A percentile compares a stretch with the other conserved stretches of the same genome.
phyloP scores from a whole-genome alignment of 1,140 invertebrate genomes.

The Zophobas morio region DNA sequence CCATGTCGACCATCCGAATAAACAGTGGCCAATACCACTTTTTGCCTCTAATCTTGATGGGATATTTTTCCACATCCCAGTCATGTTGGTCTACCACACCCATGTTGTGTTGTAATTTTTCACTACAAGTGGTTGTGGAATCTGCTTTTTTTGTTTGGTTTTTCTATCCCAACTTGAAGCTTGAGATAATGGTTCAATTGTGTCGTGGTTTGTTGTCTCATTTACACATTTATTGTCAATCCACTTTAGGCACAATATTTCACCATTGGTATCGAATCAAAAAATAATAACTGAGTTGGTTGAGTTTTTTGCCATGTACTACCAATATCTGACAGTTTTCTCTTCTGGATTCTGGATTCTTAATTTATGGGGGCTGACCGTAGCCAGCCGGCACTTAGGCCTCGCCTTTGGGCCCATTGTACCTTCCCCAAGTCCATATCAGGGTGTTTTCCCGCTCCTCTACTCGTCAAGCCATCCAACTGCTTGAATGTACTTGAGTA shows the following conservation, averaged over 20 bases:
- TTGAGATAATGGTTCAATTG: not conserved
- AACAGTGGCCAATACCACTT: conserved; percentile 5
- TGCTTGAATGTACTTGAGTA: no score
- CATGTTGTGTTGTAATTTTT: not conserved
- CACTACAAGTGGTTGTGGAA: not conserved
- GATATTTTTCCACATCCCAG: conserved; percentile 1
- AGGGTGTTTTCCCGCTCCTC: no score
- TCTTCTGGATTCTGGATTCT: no score
- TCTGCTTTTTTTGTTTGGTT: conserved; percentile 1
- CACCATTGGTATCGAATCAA: conserved; percentile 6
- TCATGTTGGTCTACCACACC: not conserved
- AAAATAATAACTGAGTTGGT: not conserved
- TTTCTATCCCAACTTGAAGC: conserved; percentile 2
- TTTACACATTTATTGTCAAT: conserved; percentile 12
- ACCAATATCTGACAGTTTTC: not conserved
- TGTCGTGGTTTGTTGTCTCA: not conserved
- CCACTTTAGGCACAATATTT: not conserved
- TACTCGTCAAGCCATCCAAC: no score
- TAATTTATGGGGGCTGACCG: no score
- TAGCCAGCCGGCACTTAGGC: no score
- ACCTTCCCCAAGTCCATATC: no score
- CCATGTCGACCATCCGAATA: not conserved
- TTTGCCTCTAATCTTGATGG: not conserved
- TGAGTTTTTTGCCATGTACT: not conserved
- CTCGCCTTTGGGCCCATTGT: no score